These are phyloP conservation scores for Ptiloglossa arizonensis DNA, from an alignment of 1,140 invertebrate species.

Conservation along the genomic window DNA sequence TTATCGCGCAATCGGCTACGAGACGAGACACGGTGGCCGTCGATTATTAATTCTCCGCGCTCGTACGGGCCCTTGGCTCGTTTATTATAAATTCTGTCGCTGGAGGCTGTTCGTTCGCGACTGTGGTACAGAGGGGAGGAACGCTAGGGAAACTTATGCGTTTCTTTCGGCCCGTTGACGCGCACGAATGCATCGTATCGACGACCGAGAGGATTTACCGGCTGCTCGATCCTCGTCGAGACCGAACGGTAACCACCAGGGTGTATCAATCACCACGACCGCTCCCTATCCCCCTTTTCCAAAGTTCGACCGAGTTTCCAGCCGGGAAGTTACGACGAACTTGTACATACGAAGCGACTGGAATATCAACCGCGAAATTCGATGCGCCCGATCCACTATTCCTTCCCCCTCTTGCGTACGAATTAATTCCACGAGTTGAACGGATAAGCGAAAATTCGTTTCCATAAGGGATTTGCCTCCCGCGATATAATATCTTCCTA, in stretches of 20 bases:
- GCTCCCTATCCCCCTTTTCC: not conserved
- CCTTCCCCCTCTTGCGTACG: too few species aligned
- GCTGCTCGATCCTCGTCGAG: constrained; percentile 27
- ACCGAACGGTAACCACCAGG: constrained; percentile 45
- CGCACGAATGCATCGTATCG: not conserved
- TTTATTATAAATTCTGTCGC: constrained; percentile 19
- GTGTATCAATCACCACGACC: constrained; percentile 55
- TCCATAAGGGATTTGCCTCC: constrained; percentile 19
- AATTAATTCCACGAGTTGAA: constrained; percentile 40
- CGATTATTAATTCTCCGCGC: constrained; percentile 23
- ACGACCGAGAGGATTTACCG: constrained; percentile 41
- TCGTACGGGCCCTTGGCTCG: not conserved
- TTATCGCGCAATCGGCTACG: constrained; percentile 7
- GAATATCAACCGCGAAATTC: constrained; percentile 16
- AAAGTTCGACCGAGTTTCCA: constrained; percentile 42
- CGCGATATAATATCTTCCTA: too few species aligned
- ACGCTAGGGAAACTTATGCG: constrained; percentile 2
- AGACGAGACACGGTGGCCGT: not conserved
- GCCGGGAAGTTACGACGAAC: constrained; percentile 31
- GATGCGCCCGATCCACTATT: not conserved
- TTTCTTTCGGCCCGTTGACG: not conserved
- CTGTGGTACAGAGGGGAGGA: too few species aligned
- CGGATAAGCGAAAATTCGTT: constrained; percentile 20
- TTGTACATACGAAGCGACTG: constrained; percentile 58
- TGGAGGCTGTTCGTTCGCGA: not conserved